Conservation (phyloP, 2,888 invertebrate genomes). For the Girardia tigrina region DNA sequence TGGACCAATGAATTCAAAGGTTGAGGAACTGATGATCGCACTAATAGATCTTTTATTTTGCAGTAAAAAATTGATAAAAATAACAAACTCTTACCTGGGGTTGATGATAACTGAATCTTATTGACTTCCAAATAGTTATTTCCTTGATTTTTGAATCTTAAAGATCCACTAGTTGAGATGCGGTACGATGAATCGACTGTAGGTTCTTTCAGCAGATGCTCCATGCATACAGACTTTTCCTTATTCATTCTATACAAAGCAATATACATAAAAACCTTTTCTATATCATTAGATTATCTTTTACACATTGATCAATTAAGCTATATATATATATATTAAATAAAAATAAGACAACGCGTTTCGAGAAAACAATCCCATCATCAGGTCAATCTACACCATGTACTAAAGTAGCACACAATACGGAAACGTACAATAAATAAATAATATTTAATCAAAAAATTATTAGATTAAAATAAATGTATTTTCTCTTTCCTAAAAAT, state of each 20-base stretch:
- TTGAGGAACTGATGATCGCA: constrained; percentile 3
- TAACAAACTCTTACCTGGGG: neutral
- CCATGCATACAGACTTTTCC: neutral
- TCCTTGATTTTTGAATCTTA: neutral
- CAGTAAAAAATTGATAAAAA: neutral
- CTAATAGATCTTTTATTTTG: neutral
- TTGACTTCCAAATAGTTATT: neutral
- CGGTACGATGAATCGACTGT: neutral
- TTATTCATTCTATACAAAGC: neutral
- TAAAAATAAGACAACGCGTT: too few relatives aligned
- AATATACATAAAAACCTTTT: too few relatives aligned
- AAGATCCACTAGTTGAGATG: constrained; percentile 2
- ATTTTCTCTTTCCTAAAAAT: too few relatives aligned
- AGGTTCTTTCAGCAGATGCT: constrained; percentile 4
- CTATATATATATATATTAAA: too few relatives aligned
- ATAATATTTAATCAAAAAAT: too few relatives aligned
- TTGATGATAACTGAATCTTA: constrained; percentile 13
- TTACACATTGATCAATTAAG: too few relatives aligned
- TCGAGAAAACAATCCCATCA: too few relatives aligned
- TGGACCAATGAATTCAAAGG: neutral
- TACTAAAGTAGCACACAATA: too few relatives aligned
- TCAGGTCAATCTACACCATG: too few relatives aligned
- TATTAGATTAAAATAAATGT: too few relatives aligned
- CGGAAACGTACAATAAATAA: too few relatives aligned
- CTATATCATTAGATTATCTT: too few relatives aligned